These are phyloP conservation scores for Peromyscus nudipes DNA, from an alignment of 2,797 vertebrate species.

Conservation along the genomic window DNA sequence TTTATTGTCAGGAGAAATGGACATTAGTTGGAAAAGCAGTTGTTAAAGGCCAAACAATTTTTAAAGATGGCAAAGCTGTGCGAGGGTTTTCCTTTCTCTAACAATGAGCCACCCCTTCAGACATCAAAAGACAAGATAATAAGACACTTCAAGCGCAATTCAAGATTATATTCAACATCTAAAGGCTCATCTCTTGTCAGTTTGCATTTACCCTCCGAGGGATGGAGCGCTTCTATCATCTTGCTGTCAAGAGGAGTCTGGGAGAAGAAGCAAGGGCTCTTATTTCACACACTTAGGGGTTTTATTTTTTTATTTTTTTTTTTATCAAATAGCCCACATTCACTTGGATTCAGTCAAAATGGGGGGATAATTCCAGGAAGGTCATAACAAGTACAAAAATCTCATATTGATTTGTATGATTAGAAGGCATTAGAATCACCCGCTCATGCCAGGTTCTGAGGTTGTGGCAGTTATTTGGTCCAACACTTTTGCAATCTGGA, in stretches of 20 bases:
- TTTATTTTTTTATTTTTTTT: constrained; percentile 66
- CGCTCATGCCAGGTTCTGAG: constrained; percentile 88
- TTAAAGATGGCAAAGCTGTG: constrained; percentile 95
- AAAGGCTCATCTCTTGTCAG: constrained; percentile 99
- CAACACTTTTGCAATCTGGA: constrained; percentile 80
- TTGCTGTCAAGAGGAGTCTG: constrained; percentile 98
- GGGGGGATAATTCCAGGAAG: constrained; percentile 98
- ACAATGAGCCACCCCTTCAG: constrained; percentile 98
- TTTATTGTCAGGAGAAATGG: constrained; percentile 99
- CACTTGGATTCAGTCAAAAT: constrained; percentile 97
- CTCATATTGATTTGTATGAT: constrained; percentile 93
- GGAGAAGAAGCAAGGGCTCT: constrained; percentile 96
- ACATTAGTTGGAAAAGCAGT: constrained; percentile 99
- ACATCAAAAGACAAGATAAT: constrained; percentile 99
- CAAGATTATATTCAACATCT: constrained; percentile 99
- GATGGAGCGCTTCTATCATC: constrained; percentile 99
- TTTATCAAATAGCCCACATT: constrained; percentile 98
- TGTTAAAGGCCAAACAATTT: constrained; percentile 99
- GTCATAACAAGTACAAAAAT: constrained; percentile 94
- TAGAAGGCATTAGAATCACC: constrained; percentile 94
- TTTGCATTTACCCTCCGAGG: constrained; percentile 99
- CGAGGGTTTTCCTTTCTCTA: constrained; percentile 96
- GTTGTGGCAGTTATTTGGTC: constrained; percentile 89
- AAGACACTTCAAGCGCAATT: constrained; percentile 99
- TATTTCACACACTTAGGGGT: constrained; percentile 99